Conservation (phyloP, 2,113 vertebrate species). For the Thinocorus orbignyianus region DNA sequence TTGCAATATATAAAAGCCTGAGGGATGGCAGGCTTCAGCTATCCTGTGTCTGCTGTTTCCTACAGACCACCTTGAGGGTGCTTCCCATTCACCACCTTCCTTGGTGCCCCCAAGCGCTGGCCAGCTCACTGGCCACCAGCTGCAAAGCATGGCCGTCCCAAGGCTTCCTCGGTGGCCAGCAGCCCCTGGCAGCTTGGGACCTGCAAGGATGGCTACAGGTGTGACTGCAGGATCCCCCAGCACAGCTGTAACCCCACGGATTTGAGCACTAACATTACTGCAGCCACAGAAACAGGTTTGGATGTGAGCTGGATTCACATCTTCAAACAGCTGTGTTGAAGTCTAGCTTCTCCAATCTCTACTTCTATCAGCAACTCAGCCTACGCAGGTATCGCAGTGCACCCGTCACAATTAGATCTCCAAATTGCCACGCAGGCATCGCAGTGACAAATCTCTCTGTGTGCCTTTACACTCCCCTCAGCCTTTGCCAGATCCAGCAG, state of each 20-base stretch:
- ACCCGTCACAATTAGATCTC: background rate
- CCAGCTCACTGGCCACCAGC: background rate
- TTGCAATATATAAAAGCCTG: background rate
- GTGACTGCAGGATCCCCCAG: background rate
- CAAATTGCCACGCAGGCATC: background rate
- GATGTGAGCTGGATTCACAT: background rate
- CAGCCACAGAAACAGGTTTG: background rate
- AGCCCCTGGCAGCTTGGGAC: background rate
- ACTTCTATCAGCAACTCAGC: background rate
- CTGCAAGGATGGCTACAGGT: background rate
- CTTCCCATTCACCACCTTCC: background rate
- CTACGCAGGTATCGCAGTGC: background rate
- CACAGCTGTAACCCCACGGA: background rate
- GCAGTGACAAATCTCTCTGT: background rate
- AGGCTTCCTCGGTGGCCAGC: background rate
- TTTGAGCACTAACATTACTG: background rate
- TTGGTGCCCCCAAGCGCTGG: rapidly evolving
- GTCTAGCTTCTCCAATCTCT: background rate
- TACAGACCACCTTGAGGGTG: background rate
- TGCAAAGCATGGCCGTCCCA: rapidly evolving
- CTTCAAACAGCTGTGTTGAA: conserved; percentile 1
- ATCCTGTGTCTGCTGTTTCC: background rate
- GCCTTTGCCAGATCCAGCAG: conserved; percentile 37
- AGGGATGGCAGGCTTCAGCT: background rate
- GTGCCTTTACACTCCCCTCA: conserved; percentile 8